Base-by-base conservation (phyloP, 53 echinoderm and acorn worm genomes). In the Henricia sp. region DNA sequence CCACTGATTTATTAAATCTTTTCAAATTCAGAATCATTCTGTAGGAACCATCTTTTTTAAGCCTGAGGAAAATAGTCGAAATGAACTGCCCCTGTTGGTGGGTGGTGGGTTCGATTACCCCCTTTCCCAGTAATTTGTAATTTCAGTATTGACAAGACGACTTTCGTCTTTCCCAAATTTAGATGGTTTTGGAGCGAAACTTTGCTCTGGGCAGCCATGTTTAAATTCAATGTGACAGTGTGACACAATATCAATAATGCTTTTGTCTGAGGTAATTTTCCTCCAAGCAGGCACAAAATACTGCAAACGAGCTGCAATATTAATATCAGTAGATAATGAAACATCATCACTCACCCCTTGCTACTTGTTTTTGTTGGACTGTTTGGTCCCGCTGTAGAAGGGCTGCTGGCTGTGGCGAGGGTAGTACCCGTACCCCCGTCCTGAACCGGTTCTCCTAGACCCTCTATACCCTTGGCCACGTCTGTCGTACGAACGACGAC, bases 21-120 rank as follows among this genome's bases (percentile, higher is more conserved):
- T 88, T 88, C 52, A 91, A 70, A 55, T 88, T 77, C 21, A 88
- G 71, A 40, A 91, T 74, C 69, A 83, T 73, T 67, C 87, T 91
- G 42, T 82, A 70, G 17, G 87, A 80, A 19, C 91, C 87, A 52
- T 86, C 71, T 46, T 72, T 86, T 71, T 90, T 86, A 3, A 34
- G 67, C 29, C 55, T 33, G 40, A 82, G 52, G 57, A 85, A 90
- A 60, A 86, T 56, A 9, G 57, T 77, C 50, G 91, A 90, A 19
- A 87, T 50, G 72, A 71, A 88, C 17, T 72, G 69, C 39, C 78
- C 78, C 20, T 55, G 23, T 60, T 46, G 40, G 48, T 73, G 63
- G 24, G 33, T 50, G 41, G 67, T 14, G 14, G 78, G 20, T 54
- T 67, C 68, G 24, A 87, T 68, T 6, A 87, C 70, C 38, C 70